Conservation (phyloP, 1,140 invertebrate species). For the Macrobrachium rosenbergii region DNA sequence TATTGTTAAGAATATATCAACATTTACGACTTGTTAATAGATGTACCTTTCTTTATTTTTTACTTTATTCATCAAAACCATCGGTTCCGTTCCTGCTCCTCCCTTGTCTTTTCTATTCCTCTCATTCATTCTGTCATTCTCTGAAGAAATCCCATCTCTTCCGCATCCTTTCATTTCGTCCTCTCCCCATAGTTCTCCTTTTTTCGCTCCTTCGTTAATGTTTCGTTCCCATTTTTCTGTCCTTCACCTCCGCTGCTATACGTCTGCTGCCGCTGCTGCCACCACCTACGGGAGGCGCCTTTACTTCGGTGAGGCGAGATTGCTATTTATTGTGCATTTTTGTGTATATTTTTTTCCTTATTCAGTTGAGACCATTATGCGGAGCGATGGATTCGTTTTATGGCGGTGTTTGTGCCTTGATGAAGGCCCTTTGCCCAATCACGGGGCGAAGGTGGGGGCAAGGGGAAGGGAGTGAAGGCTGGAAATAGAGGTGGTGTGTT, state of each 20-base stretch:
- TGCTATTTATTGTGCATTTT: conserved; percentile 61
- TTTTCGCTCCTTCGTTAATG: not conserved
- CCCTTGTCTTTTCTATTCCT: too few relatives aligned
- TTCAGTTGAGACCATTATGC: conserved; percentile 57
- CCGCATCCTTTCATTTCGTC: too few relatives aligned
- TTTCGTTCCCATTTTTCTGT: too few relatives aligned
- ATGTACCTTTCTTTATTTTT: too few relatives aligned
- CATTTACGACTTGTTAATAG: too few relatives aligned
- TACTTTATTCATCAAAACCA: too few relatives aligned
- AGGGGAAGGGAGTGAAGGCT: not conserved
- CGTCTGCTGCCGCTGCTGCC: not conserved
- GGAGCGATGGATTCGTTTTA: conserved; percentile 57
- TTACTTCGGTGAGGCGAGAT: conserved; percentile 55
- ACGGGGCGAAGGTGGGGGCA: not conserved
- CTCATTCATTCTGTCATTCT: too few relatives aligned
- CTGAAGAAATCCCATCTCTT: too few relatives aligned
- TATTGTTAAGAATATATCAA: too few relatives aligned
- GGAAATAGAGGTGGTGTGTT: not conserved
- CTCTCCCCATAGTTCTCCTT: not conserved
- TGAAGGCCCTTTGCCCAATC: conserved; percentile 33
- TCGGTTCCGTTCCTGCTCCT: too few relatives aligned
- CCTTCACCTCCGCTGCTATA: not conserved
- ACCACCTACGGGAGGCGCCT: conserved; percentile 24
- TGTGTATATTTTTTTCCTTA: conserved; percentile 58
- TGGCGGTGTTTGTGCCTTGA: conserved; percentile 58